A percentile compares a stretch with the other conserved stretches of the same genome.
These are phyloP conservation scores for Oreochromis grahami DNA, from an alignment of 2,797 vertebrate genomes.

Conservation along the genomic window DNA sequence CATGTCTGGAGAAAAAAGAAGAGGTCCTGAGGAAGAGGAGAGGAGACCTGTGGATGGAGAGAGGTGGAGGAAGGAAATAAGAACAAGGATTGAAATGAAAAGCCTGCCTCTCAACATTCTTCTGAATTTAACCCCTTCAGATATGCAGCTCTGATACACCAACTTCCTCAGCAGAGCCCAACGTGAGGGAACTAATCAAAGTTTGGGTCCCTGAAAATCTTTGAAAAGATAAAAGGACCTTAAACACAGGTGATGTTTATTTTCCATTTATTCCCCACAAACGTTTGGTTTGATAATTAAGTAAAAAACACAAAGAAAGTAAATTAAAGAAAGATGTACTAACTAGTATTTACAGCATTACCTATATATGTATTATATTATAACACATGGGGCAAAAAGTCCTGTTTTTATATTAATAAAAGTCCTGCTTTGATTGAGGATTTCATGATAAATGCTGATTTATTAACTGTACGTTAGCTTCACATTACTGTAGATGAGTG, in stretches of 20 bases:
- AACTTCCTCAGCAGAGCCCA: not conserved
- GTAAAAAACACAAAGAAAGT: not conserved
- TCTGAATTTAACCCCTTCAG: slow-evolving; percentile 21
- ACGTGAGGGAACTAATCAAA: not conserved
- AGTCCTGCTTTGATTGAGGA: not conserved
- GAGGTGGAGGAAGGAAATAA: not conserved
- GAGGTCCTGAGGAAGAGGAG: not conserved
- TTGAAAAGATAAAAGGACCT: not conserved
- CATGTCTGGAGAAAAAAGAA: not conserved
- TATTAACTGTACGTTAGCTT: not conserved
- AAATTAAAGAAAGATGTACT: not conserved
- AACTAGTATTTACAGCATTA: not conserved
- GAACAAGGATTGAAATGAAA: not conserved
- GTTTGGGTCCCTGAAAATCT: not conserved
- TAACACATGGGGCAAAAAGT: not conserved
- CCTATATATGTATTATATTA: not conserved
- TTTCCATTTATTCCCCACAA: not conserved
- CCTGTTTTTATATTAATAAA: not conserved
- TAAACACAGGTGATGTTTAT: not conserved
- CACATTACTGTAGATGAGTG: not conserved
- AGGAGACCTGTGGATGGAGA: not conserved
- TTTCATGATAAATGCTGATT: not conserved
- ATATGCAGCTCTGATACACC: not conserved
- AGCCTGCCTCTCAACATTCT: slow-evolving; percentile 13
- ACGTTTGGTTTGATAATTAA: not conserved